Percentiles rank a stretch among this genome's conserved stretches.
Conservation (phyloP, 2,113 vertebrate species). For the Ptychochromis oligacanthus region DNA sequence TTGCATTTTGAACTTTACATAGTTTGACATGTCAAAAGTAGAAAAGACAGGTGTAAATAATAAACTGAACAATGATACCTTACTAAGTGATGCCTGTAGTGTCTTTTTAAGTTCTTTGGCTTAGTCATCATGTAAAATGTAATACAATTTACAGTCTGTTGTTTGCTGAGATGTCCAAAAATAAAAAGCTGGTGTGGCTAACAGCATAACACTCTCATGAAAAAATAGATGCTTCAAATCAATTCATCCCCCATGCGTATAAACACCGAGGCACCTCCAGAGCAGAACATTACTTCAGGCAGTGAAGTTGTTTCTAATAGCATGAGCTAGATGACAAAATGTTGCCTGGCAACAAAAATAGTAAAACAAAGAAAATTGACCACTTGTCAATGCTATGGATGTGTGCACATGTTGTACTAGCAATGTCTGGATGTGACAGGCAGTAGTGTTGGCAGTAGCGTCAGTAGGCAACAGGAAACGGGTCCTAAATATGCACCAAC, state of each 20-base stretch:
- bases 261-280: constrained; percentile 23
- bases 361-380: constrained; percentile 9
- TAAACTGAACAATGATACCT: neutral
- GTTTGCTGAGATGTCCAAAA: neutral
- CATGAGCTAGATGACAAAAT: constrained; percentile 15
- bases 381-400: constrained; percentile 26
- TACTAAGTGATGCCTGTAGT: neutral
- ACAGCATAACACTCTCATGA: neutral
- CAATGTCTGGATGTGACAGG: constrained; percentile 21
- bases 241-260: neutral
- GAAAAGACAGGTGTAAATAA: neutral
- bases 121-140: neutral
- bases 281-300: constrained; percentile 29
- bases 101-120: neutral
- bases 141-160: neutral
- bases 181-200: neutral
- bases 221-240: neutral
- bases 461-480: neutral
- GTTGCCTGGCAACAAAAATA: constrained; percentile 52
- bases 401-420: constrained; percentile 2
- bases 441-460: neutral
- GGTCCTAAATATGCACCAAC: neutral
- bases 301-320: neutral
- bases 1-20: neutral
- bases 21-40: neutral